Evolutionary conservation across 2,113 vertebrate genomes (phyloP).

Genomic region (Atlantisia rogersi): DNA sequence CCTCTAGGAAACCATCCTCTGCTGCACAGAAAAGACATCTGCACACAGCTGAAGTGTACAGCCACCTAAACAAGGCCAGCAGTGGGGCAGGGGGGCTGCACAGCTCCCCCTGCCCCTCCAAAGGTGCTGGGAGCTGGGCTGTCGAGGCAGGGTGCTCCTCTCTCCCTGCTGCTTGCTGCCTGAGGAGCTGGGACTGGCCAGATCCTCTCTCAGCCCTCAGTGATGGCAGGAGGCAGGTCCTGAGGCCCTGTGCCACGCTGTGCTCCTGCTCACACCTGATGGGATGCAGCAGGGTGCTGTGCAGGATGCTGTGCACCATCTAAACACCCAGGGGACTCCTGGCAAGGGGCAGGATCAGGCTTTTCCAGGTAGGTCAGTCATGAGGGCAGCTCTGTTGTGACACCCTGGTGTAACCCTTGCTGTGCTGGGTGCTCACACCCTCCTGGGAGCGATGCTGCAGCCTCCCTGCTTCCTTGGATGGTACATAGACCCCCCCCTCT

Average conservation of each 20-base stretch:
- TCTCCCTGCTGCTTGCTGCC: rapidly evolving
- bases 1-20: neutral
- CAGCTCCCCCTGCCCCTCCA: neutral
- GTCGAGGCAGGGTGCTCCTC: rapidly evolving
- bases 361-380: rapidly evolving
- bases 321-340: neutral
- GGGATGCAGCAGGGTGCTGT: no score
- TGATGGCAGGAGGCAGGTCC: neutral
- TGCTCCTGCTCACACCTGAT: rapidly evolving
- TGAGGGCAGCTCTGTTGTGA: neutral
- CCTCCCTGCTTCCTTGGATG: neutral
- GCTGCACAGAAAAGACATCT: neutral
- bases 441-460: neutral
- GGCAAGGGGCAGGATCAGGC: neutral
- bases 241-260: neutral
- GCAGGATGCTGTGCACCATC: rapidly evolving
- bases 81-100: rapidly evolving
- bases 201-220: neutral
- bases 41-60: neutral
- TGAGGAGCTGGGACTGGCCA: neutral
- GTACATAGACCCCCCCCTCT: neutral
- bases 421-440: neutral
- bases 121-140: rapidly evolving
- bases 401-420: neutral
- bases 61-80: neutral